phyloP scores from a whole-genome alignment of 2,888 invertebrate genomes.

The Phorcus lineatus region DNA sequence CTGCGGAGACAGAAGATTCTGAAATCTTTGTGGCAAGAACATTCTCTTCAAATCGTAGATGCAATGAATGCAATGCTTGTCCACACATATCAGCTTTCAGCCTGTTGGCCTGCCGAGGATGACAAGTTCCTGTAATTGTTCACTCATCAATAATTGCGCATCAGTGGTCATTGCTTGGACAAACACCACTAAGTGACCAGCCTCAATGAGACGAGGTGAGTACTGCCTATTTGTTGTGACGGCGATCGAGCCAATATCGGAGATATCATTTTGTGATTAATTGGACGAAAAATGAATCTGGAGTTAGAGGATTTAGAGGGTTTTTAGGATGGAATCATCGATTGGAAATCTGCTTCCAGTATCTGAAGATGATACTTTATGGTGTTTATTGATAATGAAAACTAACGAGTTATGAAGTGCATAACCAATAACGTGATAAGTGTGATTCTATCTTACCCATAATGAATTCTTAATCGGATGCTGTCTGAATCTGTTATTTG shows the following conservation, averaged over 20 bases:
- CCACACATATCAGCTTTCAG: background rate
- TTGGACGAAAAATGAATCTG: background rate
- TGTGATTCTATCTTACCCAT: no score
- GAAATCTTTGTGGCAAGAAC: no score
- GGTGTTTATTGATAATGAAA: no score
- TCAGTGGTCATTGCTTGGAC: background rate
- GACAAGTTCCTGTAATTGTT: background rate
- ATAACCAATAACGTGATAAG: no score
- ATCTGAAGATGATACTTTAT: no score
- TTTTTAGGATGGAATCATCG: background rate
- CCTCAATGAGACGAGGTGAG: background rate
- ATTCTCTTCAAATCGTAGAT: no score
- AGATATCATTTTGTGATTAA: constrained; percentile 7
- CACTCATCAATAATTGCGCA: background rate
- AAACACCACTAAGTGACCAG: background rate
- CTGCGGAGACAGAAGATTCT: no score
- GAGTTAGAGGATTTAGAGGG: background rate
- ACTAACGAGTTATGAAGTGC: no score
- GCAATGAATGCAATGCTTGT: background rate
- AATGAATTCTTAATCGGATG: no score
- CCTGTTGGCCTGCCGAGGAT: background rate
- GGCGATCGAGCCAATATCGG: background rate
- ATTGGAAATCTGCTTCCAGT: background rate
- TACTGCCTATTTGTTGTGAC: background rate
- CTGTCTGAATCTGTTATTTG: no score